phyloP scores from a whole-genome alignment of 2,113 vertebrate genomes.

The Electrona antarctica region DNA sequence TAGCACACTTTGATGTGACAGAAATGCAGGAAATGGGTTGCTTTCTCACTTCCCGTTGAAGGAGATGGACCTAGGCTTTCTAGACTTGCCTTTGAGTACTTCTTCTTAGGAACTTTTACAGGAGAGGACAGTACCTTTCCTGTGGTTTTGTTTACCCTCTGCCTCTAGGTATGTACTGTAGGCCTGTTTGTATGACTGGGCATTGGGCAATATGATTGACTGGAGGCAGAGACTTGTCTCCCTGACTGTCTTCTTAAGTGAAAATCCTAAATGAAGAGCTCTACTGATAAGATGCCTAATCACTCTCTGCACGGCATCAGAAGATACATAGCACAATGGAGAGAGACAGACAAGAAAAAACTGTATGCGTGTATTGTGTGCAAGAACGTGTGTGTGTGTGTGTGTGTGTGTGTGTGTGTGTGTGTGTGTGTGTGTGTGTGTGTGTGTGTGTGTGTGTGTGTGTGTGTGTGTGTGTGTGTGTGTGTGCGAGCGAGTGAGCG shows the following conservation, averaged over 20 bases:
- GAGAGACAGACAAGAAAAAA: conserved; percentile 13
- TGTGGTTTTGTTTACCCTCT: conserved; percentile 11
- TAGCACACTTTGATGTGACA: conserved; percentile 51
- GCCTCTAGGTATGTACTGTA: conserved; percentile 6
- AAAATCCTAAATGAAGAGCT: neutral
- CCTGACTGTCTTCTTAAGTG: conserved; percentile 4
- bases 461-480: conserved; percentile 22
- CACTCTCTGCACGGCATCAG: conserved; percentile 29
- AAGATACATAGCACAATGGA: conserved; percentile 41
- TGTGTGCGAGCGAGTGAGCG: neutral
- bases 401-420: conserved; percentile 11
- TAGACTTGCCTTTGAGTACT: conserved; percentile 28
- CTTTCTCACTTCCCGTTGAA: conserved; percentile 67
- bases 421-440: neutral
- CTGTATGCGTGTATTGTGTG: neutral
- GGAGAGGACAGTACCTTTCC: conserved; percentile 36
- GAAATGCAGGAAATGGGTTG: conserved; percentile 64
- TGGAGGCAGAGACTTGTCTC: conserved; percentile 2
- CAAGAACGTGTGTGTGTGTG: conserved; percentile 15
- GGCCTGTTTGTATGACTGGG: conserved; percentile 13
- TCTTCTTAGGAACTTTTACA: conserved; percentile 45
- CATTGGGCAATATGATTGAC: conserved; percentile 16
- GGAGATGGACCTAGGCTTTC: conserved; percentile 15
- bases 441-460: neutral
- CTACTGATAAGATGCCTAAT: neutral